Conservation (phyloP, 1,140 invertebrate genomes). For the Cotesia vestalis region DNA sequence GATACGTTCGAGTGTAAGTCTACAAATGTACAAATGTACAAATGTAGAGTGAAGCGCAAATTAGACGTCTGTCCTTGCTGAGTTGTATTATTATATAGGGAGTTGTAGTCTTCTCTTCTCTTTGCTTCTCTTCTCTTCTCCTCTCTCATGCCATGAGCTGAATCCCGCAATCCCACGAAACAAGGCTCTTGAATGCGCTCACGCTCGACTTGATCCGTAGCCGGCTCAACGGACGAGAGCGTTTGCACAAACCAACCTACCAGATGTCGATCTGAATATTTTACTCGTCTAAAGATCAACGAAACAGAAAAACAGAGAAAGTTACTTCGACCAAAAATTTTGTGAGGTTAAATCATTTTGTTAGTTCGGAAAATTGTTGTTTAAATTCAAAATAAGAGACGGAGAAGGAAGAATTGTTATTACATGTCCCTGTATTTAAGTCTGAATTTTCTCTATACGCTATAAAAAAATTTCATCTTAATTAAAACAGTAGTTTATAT, state of each 20-base stretch:
- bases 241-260: slow-evolving; percentile 58
- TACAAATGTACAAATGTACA: neutral
- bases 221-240: slow-evolving; percentile 61
- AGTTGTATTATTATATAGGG: slow-evolving; percentile 22
- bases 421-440: no score
- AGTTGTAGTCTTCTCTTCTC: neutral
- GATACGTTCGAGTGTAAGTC: no score
- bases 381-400: no score
- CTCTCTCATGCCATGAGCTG: slow-evolving; percentile 34
- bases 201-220: slow-evolving; percentile 63
- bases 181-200: slow-evolving; percentile 60
- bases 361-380: no score
- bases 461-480: no score
- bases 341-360: slow-evolving; percentile 24
- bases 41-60: slow-evolving; percentile 23
- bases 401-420: no score
- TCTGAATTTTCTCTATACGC: no score
- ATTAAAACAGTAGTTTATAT: no score
- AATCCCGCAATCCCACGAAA: slow-evolving; percentile 61
- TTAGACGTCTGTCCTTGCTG: slow-evolving; percentile 33
- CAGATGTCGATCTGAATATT: slow-evolving; percentile 65
- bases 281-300: slow-evolving; percentile 45
- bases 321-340: slow-evolving; percentile 47
- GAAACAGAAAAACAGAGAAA: slow-evolving; percentile 54
- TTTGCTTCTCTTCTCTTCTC: no score